A percentile compares a stretch with the other conserved stretches of the same genome.
Evolutionary conservation across 2,888 invertebrate genomes (phyloP).

Genomic region (Cerceris rybyensis): DNA sequence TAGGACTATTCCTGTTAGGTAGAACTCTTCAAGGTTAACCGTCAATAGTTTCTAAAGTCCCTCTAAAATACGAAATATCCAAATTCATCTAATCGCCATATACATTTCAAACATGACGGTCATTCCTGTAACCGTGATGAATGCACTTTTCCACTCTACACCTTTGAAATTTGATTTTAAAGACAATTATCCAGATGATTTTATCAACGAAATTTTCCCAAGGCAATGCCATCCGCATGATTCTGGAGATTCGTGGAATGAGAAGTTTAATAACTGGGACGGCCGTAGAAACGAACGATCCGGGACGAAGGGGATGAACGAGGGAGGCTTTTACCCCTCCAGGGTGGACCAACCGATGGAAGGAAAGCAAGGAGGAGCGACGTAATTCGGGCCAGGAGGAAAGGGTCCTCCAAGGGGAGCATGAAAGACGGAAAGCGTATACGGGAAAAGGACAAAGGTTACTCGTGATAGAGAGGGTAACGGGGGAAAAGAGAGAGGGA

Average conservation of each 20-base stretch:
- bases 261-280: slow-evolving; percentile 60
- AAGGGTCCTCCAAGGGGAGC: slow-evolving; percentile 54
- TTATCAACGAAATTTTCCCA: slow-evolving; percentile 43
- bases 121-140: too few species aligned
- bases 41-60: not conserved
- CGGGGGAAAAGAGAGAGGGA: slow-evolving; percentile 50
- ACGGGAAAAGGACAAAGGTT: slow-evolving; percentile 33
- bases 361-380: slow-evolving; percentile 61
- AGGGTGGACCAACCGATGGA: slow-evolving; percentile 53
- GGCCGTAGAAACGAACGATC: slow-evolving; percentile 47
- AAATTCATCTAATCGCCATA: not conserved
- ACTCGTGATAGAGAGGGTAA: slow-evolving; percentile 57
- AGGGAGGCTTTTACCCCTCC: slow-evolving; percentile 58
- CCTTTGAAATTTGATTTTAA: not conserved
- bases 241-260: slow-evolving; percentile 30
- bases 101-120: too few species aligned
- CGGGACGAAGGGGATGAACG: slow-evolving; percentile 52
- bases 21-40: slow-evolving; percentile 41
- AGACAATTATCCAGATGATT: slow-evolving; percentile 12
- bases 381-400: slow-evolving; percentile 68
- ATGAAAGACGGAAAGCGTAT: slow-evolving; percentile 44
- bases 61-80: not conserved
- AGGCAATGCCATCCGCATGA: slow-evolving; percentile 47
- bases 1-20: slow-evolving; percentile 29
- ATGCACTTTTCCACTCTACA: too few species aligned